phyloP scores from a whole-genome alignment of 2,797 vertebrate genomes.

The Cuculus canorus region DNA sequence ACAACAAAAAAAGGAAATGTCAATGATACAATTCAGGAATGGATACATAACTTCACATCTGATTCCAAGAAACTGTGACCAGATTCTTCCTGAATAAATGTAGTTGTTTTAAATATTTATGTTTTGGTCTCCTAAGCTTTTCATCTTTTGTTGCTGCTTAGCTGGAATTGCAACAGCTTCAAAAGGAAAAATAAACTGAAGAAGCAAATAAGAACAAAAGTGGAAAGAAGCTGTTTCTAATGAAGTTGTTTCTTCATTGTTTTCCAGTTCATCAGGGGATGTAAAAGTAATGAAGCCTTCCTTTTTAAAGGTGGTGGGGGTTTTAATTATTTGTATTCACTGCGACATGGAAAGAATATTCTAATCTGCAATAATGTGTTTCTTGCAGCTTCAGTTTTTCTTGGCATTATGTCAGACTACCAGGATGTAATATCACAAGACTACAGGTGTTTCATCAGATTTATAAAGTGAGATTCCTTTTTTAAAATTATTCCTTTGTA shows the following conservation, averaged over 20 bases:
- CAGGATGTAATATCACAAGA: not conserved
- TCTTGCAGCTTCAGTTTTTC: not conserved
- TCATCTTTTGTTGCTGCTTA: not conserved
- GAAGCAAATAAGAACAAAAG: not conserved
- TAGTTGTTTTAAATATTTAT: conserved; percentile 15
- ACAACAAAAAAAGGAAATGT: not conserved
- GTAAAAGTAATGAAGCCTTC: not conserved
- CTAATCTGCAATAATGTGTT: not conserved
- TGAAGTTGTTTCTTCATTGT: not conserved
- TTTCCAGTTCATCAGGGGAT: not conserved
- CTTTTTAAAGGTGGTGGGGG: not conserved
- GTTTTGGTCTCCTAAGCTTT: not conserved
- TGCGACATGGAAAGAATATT: not conserved
- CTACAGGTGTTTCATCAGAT: not conserved
- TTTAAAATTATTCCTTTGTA: not conserved
- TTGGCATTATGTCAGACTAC: not conserved
- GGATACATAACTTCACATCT: not conserved
- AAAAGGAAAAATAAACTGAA: not conserved
- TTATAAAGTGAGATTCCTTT: not conserved
- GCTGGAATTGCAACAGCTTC: not conserved
- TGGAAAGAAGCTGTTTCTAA: not conserved
- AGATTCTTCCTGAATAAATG: not conserved
- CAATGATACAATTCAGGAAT: not conserved
- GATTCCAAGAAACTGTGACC: not conserved
- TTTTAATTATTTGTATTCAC: not conserved